These are phyloP conservation scores for Australoheros facetus DNA, from an alignment of 2,797 vertebrate genomes.

Conservation along the genomic window DNA sequence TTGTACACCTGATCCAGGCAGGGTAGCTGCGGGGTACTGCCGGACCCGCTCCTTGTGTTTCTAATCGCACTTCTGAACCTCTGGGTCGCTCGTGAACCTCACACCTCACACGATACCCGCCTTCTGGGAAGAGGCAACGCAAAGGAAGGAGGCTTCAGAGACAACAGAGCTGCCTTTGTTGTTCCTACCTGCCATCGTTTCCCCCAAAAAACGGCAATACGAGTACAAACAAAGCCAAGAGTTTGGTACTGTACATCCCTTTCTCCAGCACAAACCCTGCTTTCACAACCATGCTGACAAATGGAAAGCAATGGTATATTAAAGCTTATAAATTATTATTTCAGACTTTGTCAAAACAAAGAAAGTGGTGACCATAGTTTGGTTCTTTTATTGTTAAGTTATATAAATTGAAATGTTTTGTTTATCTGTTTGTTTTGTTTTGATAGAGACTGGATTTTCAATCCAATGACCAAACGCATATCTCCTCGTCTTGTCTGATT, in stretches of 20 bases:
- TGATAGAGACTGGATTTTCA: conserved; percentile 86
- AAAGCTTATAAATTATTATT: conserved; percentile 85
- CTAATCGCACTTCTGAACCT: conserved; percentile 66
- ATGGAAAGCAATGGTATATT: conserved; percentile 65
- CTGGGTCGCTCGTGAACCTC: conserved; percentile 56
- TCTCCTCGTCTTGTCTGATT: conserved; percentile 81
- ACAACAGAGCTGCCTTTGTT: conserved; percentile 64
- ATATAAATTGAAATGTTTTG: conserved; percentile 75
- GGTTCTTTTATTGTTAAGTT: conserved; percentile 83
- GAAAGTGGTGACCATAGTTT: conserved; percentile 73
- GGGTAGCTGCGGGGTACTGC: conserved; percentile 64
- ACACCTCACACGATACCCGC: conserved; percentile 67
- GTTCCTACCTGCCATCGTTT: conserved; percentile 21
- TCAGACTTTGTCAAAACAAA: conserved; percentile 76
- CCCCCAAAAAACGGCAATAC: conserved; percentile 4
- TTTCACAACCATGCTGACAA: conserved; percentile 59
- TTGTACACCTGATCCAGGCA: conserved; percentile 71
- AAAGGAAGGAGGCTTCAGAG: conserved; percentile 39
- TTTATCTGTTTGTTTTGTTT: conserved; percentile 67
- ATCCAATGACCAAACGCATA: conserved; percentile 87
- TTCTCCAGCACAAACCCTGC: conserved; percentile 65
- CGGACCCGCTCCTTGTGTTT: conserved; percentile 60
- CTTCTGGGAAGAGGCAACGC: conserved; percentile 32
- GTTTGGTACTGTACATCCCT: conserved; percentile 57
- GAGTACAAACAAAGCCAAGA: conserved; percentile 42